A percentile compares a stretch with the other conserved stretches of the same genome.
These are phyloP conservation scores for Sisyra terminalis DNA, from an alignment of 2,888 invertebrate genomes.

Conservation along the genomic window DNA sequence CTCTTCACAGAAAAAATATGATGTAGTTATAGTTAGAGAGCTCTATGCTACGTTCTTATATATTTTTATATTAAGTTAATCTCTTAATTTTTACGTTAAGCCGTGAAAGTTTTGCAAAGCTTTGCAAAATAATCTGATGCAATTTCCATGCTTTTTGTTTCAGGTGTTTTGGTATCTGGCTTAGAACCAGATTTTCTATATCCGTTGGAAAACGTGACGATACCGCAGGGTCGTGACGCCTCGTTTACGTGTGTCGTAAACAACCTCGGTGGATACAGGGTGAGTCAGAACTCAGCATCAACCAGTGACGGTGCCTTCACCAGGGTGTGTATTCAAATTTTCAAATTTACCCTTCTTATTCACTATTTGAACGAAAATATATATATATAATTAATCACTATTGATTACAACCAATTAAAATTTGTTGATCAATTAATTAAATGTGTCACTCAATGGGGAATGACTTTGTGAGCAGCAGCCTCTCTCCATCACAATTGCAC, in stretches of 20 bases:
- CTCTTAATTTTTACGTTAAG: too few relatives aligned
- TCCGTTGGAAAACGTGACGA: slow-evolving; percentile 68
- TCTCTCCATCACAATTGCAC: too few relatives aligned
- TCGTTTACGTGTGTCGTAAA: slow-evolving; percentile 74
- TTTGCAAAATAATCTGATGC: too few relatives aligned
- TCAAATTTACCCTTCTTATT: slow-evolving; percentile 8
- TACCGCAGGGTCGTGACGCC: slow-evolving; percentile 67
- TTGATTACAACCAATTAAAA: not conserved
- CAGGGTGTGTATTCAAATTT: slow-evolving; percentile 59
- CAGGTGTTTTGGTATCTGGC: slow-evolving; percentile 44
- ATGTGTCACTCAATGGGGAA: slow-evolving; percentile 4
- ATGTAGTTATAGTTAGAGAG: too few relatives aligned
- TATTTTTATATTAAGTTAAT: too few relatives aligned
- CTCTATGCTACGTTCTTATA: too few relatives aligned
- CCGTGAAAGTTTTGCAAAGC: too few relatives aligned
- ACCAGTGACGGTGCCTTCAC: slow-evolving; percentile 6
- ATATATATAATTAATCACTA: slow-evolving; percentile 1
- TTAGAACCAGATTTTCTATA: slow-evolving; percentile 68
- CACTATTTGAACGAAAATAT: not conserved
- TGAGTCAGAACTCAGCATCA: slow-evolving; percentile 65
- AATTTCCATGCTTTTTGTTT: too few relatives aligned
- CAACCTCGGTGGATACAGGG: slow-evolving; percentile 68
- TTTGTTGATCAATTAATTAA: not conserved
- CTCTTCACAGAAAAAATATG: too few relatives aligned
- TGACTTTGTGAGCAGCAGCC: not conserved